Base-by-base conservation (phyloP, 2,888 invertebrate species). In the Acanthacorydalis orientalis region DNA sequence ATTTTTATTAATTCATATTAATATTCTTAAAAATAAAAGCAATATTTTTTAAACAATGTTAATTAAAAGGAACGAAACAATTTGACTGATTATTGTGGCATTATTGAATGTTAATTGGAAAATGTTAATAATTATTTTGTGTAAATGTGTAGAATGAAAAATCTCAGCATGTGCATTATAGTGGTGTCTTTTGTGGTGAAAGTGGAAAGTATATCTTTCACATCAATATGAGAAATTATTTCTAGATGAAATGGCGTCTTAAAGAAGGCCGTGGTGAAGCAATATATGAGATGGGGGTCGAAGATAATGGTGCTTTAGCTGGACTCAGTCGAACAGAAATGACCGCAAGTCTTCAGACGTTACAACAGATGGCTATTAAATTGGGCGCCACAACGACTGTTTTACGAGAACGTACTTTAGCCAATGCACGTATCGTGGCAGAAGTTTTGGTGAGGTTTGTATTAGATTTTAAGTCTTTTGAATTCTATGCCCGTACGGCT, bases 201-300 rank as follows among this genome's bases (percentile, higher is more conserved):
- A 23, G 6, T 23, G n/a, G 37, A 12, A 1, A 7, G n/a, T 37
- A 37, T 37, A 37, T 38, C 11, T n/a, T 38, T 12, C 11, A 10
- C 6, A 37, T 35, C 7, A 37, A 37, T 12, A 8, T 8, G 4
- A 31, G 8, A 14, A 31, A 10, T 31, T 15, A 50, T 45, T 54
- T 53, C 1, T 58, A 82, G 80, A 78, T 98, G 77, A 98, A 98
- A 70, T 98, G 97, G 97, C 77, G 98, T 0, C 73, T 99, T 9
- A 78, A 90, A 0, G 92, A 93, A 65, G 92, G 98, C 31, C 88
- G 92, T 54, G 98, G 97, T 1, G 89, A 92, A 64, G 96, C 96
- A 0, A 90, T 98, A 52, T 98, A 99, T 68, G 93, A 96, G 66
- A 86, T 97, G 44, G 97, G 97, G 0, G 91, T 92, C 2, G 82